Percentiles rank a stretch among this genome's conserved stretches.
Conservation (phyloP, 2,113 vertebrate species). For the Eurystomus gularis region DNA sequence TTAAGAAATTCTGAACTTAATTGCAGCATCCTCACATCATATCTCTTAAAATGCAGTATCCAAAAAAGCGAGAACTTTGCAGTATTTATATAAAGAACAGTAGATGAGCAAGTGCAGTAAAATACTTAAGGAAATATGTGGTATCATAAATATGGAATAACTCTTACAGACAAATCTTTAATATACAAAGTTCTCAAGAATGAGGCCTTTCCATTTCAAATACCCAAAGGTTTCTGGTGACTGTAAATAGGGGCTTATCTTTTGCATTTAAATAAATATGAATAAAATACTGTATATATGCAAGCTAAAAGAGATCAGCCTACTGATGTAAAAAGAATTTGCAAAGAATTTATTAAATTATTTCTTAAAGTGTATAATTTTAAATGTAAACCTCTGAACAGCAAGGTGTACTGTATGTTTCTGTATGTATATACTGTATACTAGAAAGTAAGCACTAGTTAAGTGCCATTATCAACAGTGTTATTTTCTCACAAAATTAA, state of each 20-base stretch:
- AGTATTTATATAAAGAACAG: not conserved
- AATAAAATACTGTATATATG: slow-evolving; percentile 35
- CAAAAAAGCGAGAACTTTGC: not conserved
- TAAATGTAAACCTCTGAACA: slow-evolving; percentile 68
- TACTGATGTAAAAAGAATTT: slow-evolving; percentile 66
- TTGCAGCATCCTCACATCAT: not conserved
- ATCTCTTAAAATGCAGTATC: not conserved
- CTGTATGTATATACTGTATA: slow-evolving; percentile 73
- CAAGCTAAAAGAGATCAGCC: slow-evolving; percentile 38
- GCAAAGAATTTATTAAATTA: slow-evolving; percentile 75
- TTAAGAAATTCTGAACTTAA: not conserved
- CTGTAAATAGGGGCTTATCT: slow-evolving; percentile 26
- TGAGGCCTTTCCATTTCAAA: slow-evolving; percentile 9
- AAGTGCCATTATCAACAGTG: slow-evolving; percentile 71
- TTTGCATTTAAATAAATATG: slow-evolving; percentile 9
- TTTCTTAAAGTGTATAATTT: slow-evolving; percentile 55
- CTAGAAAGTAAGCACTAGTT: slow-evolving; percentile 63
- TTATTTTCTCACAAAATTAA: slow-evolving; percentile 76
- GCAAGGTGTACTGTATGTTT: slow-evolving; percentile 65
- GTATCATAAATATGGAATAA: not conserved
- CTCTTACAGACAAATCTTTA: not conserved
- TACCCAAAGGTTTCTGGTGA: slow-evolving; percentile 9
- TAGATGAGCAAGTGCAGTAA: not conserved
- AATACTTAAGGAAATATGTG: not conserved
- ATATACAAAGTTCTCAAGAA: not conserved